phyloP scores from a whole-genome alignment of 2,888 invertebrate species.

The Anagyrus pseudococci region DNA sequence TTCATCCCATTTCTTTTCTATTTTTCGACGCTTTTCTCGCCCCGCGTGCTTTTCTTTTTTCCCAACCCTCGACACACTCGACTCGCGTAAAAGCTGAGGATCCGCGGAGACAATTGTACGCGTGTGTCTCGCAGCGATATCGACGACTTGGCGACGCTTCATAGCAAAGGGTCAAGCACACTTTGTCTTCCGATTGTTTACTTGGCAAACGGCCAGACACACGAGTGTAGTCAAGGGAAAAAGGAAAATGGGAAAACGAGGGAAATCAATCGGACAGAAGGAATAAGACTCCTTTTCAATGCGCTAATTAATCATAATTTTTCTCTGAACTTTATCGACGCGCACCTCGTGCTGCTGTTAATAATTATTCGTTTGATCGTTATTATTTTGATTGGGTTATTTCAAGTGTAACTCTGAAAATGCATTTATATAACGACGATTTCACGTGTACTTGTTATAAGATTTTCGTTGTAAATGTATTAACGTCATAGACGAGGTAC shows the following conservation, averaged over 20 bases:
- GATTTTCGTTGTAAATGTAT: slow-evolving; percentile 7
- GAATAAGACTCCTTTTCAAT: not conserved
- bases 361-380: too few relatives aligned
- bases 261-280: not conserved
- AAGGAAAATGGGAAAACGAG: not conserved
- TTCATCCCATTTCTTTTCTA: not conserved
- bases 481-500: slow-evolving; percentile 16
- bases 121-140: slow-evolving; percentile 19
- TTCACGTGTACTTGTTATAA: too few relatives aligned
- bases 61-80: slow-evolving; percentile 2
- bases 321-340: too few relatives aligned
- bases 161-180: slow-evolving; percentile 33
- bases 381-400: too few relatives aligned
- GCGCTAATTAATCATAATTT: too few relatives aligned
- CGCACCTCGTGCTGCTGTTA: too few relatives aligned
- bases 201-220: not conserved
- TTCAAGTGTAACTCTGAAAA: too few relatives aligned
- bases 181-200: slow-evolving; percentile 33
- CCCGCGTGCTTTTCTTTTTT: slow-evolving; percentile 1
- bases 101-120: slow-evolving; percentile 26
- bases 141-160: slow-evolving; percentile 32
- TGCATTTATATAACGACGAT: too few relatives aligned
- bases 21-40: not conserved
- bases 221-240: too few relatives aligned
- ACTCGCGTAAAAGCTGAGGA: slow-evolving; percentile 32